Evolutionary conservation across 2,797 vertebrate genomes (phyloP).

Genomic region (Masticophis lateralis): DNA sequence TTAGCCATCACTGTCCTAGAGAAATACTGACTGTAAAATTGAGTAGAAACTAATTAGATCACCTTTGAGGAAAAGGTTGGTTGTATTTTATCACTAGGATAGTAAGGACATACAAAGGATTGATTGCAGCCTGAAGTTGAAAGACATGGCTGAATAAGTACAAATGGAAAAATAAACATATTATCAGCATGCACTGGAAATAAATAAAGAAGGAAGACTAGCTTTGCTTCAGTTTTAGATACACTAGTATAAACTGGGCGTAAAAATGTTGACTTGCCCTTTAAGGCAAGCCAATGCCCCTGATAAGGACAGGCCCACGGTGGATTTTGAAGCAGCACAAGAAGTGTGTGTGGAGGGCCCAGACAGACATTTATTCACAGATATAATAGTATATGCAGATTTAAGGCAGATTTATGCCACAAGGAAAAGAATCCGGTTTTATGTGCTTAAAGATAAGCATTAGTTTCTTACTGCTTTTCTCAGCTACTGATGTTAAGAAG

Average conservation of each 20-base stretch:
- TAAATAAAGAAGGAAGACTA: not conserved
- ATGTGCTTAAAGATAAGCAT: not conserved
- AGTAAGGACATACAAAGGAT: not conserved
- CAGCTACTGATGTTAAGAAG: not conserved
- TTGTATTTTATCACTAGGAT: not conserved
- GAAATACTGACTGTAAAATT: not conserved
- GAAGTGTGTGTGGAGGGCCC: not conserved
- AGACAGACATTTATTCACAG: not conserved
- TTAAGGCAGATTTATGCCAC: not conserved
- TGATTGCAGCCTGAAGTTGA: not conserved
- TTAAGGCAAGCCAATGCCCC: not conserved
- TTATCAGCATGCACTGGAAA: not conserved
- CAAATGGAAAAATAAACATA: not conserved
- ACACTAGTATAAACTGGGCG: not conserved
- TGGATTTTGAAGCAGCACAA: not conserved
- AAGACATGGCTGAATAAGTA: not conserved
- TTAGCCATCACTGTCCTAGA: not conserved
- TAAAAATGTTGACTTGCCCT: not conserved
- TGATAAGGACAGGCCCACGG: not conserved
- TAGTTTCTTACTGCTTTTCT: not conserved
- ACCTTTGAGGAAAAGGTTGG: not conserved
- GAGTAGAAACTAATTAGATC: not conserved
- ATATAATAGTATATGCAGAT: not conserved
- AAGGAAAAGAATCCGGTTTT: not conserved
- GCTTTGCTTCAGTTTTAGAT: not conserved